Conservation (phyloP, 2,113 vertebrate species). For the Butorides virescens region DNA sequence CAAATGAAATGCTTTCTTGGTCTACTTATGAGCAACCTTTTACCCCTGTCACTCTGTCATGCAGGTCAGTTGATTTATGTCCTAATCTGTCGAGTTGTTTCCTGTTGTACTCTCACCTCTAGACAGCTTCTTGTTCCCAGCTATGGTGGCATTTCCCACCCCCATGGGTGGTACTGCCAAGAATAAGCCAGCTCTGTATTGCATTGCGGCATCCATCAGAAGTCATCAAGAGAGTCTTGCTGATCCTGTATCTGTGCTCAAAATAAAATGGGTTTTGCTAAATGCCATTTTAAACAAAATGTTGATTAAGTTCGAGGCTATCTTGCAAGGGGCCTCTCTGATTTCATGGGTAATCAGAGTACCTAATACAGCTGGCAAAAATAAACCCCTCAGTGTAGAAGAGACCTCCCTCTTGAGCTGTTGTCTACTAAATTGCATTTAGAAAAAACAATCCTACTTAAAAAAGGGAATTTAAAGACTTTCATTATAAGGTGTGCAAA, state of each 20-base stretch:
- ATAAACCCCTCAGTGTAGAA: background rate
- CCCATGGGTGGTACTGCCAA: background rate
- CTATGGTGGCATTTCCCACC: background rate
- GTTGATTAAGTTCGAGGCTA: background rate
- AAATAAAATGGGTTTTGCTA: background rate
- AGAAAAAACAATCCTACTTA: background rate
- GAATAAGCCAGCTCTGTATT: background rate
- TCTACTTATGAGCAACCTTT: background rate
- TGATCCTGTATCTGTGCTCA: background rate
- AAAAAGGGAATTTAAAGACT: background rate
- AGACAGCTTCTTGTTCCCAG: background rate
- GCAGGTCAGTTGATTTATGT: background rate
- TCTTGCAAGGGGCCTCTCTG: background rate
- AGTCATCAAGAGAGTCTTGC: background rate
- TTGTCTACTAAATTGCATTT: background rate
- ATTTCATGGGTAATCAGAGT: background rate
- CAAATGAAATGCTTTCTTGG: background rate
- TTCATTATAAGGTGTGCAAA: background rate
- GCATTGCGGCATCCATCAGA: background rate
- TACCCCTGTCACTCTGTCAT: background rate
- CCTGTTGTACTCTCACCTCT: background rate
- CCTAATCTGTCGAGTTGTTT: background rate
- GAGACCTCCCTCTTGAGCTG: background rate
- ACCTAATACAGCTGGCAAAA: background rate
- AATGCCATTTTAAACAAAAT: background rate